Base-by-base conservation (phyloP, 1,140 invertebrate genomes). In the Cotesia vestalis region DNA sequence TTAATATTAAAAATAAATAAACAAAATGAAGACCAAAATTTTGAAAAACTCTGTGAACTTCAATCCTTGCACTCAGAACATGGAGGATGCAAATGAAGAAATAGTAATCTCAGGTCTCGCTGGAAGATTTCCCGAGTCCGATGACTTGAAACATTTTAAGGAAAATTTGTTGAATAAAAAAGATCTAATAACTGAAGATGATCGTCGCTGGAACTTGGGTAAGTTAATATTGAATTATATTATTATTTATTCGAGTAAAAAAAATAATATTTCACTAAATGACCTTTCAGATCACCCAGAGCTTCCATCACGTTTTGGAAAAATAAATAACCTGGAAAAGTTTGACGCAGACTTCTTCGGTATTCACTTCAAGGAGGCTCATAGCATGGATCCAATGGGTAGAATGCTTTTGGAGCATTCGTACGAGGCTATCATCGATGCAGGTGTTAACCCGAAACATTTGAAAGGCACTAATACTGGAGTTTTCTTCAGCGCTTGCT, bases 381-480 rank as follows among this genome's bases (percentile, higher is more conserved):
- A 96, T 73, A 90, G 89, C 6, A 94, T 96, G 93, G 96, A 98
- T 78, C 95, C 95, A 0, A 95, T 96, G 91, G 90, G 93, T 75
- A 88, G 96, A 69, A 90, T 96, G 70, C 83, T 97, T 11, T 81
- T 98, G 34, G 96, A 98, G 84, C 91, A 93, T 61, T 88, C 94
- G 0, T 93, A 94, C 77, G 96, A 97, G 86, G 94, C 95, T 1
- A 90, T 97, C 11, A 86, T 96, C 70, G 96, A 98, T 89, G 93
- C 96, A 71, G 96, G 96, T 1, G 38, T 80, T 4, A 87, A 86
- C 77, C 85, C 85, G 1, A 75, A 73, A 4, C 64, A 89, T 66
- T 81, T 95, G 4, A 88, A 89, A 67, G 93, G 91, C 36, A 90
- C 89, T 1, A 94, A 90, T 77, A 95, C 92, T 3, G 95, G 94